Conservation (phyloP, 2,797 vertebrate species). For the Acanthis flammea region DNA sequence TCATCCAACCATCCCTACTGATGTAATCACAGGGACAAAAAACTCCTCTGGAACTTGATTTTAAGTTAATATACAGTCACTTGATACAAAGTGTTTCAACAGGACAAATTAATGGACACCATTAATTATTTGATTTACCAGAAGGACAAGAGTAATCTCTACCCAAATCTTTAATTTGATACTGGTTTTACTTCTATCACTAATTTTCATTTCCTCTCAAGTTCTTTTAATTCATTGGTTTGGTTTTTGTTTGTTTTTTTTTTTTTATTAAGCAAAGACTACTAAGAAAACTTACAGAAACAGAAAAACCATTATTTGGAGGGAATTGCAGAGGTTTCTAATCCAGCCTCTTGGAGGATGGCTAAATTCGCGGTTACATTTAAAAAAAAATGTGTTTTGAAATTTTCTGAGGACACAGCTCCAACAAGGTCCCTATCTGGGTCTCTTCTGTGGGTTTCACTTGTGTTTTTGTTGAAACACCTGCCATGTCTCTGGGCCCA, state of each 20-base stretch:
- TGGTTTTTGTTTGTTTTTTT: neutral
- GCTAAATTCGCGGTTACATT: neutral
- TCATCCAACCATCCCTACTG: neutral
- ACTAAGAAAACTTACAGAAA: neutral
- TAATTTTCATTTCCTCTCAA: neutral
- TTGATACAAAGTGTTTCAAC: neutral
- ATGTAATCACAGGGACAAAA: neutral
- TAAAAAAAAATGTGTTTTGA: neutral
- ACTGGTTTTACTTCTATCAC: neutral
- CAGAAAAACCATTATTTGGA: neutral
- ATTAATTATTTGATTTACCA: neutral
- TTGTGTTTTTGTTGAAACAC: neutral
- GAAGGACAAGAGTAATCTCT: neutral
- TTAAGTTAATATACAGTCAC: neutral
- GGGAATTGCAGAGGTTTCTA: neutral
- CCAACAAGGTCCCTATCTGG: neutral
- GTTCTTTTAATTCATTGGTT: neutral
- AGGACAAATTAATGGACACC: neutral
- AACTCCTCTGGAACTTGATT: neutral
- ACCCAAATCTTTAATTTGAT: neutral
- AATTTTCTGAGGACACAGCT: neutral
- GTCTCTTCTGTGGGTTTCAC: neutral
- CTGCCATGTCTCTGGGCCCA: neutral
- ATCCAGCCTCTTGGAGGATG: neutral
- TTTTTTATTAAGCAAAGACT: neutral